Evolutionary conservation across 30 jellyfish, hydroid and myxozoan species (phyloP), one percentile per base, ranked within the genome.

Genomic region (Aurelia sp.): DNA sequence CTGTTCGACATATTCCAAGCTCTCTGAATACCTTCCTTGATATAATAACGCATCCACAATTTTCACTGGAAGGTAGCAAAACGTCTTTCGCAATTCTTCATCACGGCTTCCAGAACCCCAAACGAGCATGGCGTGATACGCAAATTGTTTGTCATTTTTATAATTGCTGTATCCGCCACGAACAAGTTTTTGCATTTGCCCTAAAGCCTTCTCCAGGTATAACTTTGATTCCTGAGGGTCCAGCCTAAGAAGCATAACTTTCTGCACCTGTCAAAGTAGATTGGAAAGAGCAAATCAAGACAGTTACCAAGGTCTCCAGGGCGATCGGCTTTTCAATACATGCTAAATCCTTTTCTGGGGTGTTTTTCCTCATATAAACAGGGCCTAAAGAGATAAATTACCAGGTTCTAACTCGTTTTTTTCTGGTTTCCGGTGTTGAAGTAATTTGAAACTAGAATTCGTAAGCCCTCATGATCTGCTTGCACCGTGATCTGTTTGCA

Each of bases 161-260:
- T 61, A 79, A 33, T 79, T 79, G 20, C 81, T 72, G 51, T 63
- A 79, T 69, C 89, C 76, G 19, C 89, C 89, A 40, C 12, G 71
- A 52, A 79, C 89, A 48, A 65, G 53, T 0, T 44, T 48, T 31
- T 64, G 60, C 73, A 79, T 79, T 66, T 37, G 73, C 30, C 6
- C 44, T 50, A 79, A 65, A 7, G 81, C 67, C 11, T 79, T 79
- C 41, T 79, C 89, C 5, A 79, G 50, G 53, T 79, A 57, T 0
- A 17, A 33, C 59, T 18, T 51, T 50, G n/a, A 55, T n/a, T 79
- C 76, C 19, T 48, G 48, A 1, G 81, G 73, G 16, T 41, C 81
- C 4, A 79, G 55, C 53, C 50, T 70, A 7, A 79, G 68, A 18
- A 31, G 89, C 17, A 79, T 13, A 55, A 79, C 89, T 16, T 70